A percentile compares a stretch with the other conserved stretches of the same genome.
These are phyloP conservation scores for Heterodera carotae DNA, from an alignment of 1,140 invertebrate species.

Conservation along the genomic window DNA sequence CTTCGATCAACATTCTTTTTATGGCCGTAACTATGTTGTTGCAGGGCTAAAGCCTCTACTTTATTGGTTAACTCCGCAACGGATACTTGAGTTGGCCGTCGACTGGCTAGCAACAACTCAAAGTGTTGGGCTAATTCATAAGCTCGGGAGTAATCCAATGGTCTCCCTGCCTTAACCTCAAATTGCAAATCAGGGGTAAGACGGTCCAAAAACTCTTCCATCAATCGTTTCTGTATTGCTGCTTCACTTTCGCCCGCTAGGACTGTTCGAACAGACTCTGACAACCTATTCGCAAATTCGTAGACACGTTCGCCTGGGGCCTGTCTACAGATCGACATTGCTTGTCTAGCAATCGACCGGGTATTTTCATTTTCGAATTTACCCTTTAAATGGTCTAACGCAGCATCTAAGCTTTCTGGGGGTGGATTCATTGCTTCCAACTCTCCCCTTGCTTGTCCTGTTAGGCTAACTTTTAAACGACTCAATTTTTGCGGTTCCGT, in stretches of 20 bases:
- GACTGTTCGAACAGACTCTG: background rate
- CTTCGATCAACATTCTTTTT: background rate
- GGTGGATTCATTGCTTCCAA: background rate
- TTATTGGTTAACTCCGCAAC: background rate
- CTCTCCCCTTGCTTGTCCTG: constrained; percentile 6
- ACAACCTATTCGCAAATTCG: background rate
- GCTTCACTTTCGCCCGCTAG: background rate
- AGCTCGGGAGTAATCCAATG: background rate
- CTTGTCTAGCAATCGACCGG: background rate
- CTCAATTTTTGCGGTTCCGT: constrained; percentile 4
- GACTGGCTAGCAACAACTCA: background rate
- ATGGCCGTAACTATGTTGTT: background rate
- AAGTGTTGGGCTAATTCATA: background rate
- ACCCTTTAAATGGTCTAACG: background rate
- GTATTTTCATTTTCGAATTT: constrained; percentile 16
- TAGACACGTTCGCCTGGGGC: background rate
- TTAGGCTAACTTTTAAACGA: background rate
- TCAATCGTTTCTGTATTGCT: background rate
- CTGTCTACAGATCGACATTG: background rate
- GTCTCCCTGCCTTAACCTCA: constrained; percentile 7
- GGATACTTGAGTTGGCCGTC: background rate
- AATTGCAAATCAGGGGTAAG: constrained; percentile 2
- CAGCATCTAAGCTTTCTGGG: background rate
- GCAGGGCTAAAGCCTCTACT: background rate
- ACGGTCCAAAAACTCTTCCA: constrained; percentile 14